Base-by-base conservation (phyloP, 2,797 vertebrate genomes). In the Sebastes melanostomus region DNA sequence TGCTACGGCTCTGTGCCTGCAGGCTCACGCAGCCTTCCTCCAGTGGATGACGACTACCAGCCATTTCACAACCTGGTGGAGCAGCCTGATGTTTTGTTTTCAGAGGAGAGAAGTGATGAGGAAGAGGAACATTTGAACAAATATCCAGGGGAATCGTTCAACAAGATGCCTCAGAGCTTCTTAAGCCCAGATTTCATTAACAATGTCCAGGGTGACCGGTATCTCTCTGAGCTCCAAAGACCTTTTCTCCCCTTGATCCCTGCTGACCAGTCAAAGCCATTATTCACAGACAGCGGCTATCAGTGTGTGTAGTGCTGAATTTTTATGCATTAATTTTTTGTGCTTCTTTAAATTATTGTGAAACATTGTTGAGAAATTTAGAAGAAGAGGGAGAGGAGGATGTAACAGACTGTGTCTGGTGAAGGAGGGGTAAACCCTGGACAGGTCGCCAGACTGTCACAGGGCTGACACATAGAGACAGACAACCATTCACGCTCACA, bases 1-100 rank as follows among this genome's bases (percentile, higher is more conserved):
- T 18, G 66, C 50, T 75, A 46, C 3, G 2, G 46, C 24, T 16
- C 1, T 6, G 2, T 25, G 56, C 76, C 79, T 20, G 4, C 32
- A n/a, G 60, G 0, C 20, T 74, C 63, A 8, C 4, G 3, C 14
- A 25, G 46, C 29, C 59, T 60, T 32, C 75, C 76, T 34, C 24
- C n/a, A 42, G 58, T 88, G 66, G 72, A 68, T 2, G 77, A 84
- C 1, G 32, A 32, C 76, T 92, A 90, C 67, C 89, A 91, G 54
- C 20, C 85, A 1, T 77, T 92, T 84, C 77, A 77, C 9, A 83
- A 4, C 66, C 27, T 82, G 3, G 61, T 77, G 52, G 59, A 66
- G 24, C 69, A 79, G 62, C 55, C 71, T 8, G 55, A 34, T 30
- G 7, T 36, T 78, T 46, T 76, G 61, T 6, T 56, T 36, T 38